A percentile compares a stretch with the other conserved stretches of the same genome.
Evolutionary conservation across 2,888 invertebrate species (phyloP).

Genomic region (Rhagonycha fulva): DNA sequence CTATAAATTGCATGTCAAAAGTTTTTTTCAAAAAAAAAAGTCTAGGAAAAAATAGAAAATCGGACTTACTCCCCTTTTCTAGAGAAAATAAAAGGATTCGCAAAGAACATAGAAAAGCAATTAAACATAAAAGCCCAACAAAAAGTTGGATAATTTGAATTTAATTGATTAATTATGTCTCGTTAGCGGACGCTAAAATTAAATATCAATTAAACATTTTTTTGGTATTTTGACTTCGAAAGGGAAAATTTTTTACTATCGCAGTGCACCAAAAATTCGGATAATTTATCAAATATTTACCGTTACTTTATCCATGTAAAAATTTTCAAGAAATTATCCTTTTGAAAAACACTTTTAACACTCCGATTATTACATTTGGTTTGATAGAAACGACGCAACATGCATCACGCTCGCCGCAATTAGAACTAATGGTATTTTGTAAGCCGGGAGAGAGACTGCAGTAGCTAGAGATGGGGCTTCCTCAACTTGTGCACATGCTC

Average conservation of each 20-base stretch:
- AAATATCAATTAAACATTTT: not conserved
- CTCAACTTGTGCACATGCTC: slow-evolving; percentile 22
- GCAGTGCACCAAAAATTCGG: not conserved
- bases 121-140: not conserved
- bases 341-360: not conserved
- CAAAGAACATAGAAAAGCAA: not conserved
- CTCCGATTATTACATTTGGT: not conserved
- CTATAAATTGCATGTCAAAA: not conserved
- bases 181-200: not conserved
- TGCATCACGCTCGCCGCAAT: not conserved
- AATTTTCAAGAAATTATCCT: not conserved
- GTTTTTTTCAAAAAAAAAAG: too few relatives aligned
- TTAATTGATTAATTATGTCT: not conserved
- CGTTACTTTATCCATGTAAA: not conserved
- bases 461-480: not conserved
- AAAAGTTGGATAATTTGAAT: not conserved
- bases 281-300: not conserved
- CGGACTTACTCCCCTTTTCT: not conserved
- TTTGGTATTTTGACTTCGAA: not conserved
- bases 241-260: not conserved
- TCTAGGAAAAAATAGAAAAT: not conserved
- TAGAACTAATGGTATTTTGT: not conserved
- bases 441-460: not conserved
- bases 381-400: not conserved
- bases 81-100: not conserved